Base-by-base conservation (phyloP, 2,113 vertebrate species). In the Chauna torquata region DNA sequence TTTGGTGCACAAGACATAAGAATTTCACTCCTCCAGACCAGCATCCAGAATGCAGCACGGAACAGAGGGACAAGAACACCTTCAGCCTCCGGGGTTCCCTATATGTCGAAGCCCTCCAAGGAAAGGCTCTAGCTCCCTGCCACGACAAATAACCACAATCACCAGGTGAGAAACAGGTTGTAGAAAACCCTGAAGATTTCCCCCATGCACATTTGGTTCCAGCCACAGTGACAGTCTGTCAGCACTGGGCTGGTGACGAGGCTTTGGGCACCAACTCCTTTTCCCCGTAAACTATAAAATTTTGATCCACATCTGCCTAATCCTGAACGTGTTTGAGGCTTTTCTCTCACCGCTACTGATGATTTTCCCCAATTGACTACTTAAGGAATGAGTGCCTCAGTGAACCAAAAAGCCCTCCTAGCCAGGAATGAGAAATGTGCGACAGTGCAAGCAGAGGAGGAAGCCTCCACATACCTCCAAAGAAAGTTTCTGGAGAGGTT, bases 1-100 rank as follows among this genome's bases (percentile, higher is more conserved):
- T 62, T 0, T 0, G n/a, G 47, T 27, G n/a, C 27, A 30, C 4
- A 6, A 28, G 64, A 34, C 55, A 2, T 6, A 34, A 49, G 55
- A 68, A 5, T 22, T 55, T 8, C 13, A 8, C 2, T 82, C 20
- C 36, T 47, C 27, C 54, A 81, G 55, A 61, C n/a, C 32, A 59
- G 59, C 58, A 28, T 5, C 3, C 50, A 40, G 66, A 20, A 16
- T 7, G 19, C 49, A 28, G n/a, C 71, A 55, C 30, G 12, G 16
- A 69, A n/a, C 3, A 52, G 45, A 54, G 62, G 20, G 40, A 45
- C 18, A 13, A 16, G 19, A 28, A 22, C 44, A 59, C 49, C 22
- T 30, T 2, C 22, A 72, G 1, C 22, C n/a, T 32, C 81, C 38
- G n/a, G 3, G 49, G 27, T 3, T 47, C 16, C 15, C 40, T 6